Conservation (phyloP, 2,888 invertebrate species). For the Heliconius ismenius region DNA sequence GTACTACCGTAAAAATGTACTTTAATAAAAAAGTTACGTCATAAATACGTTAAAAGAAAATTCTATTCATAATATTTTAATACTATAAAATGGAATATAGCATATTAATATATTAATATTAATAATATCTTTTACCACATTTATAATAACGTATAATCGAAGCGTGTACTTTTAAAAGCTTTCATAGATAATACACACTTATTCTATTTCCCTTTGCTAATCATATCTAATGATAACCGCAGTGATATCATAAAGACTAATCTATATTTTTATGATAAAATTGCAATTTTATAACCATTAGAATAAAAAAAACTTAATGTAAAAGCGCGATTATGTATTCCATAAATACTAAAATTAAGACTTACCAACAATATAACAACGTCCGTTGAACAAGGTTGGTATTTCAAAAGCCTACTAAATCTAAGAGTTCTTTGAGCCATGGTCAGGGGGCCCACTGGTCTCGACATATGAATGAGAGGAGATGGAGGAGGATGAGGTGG, state of each 20-base stretch:
- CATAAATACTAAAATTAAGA: slow-evolving; percentile 39
- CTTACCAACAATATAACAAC: slow-evolving; percentile 73
- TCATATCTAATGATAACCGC: slow-evolving; percentile 30
- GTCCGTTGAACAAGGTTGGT: slow-evolving; percentile 82
- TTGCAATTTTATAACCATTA: slow-evolving; percentile 15
- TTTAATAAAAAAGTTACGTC: too few relatives aligned
- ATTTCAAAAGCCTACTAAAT: slow-evolving; percentile 85
- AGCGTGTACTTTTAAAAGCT: slow-evolving; percentile 29
- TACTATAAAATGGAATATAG: neutral
- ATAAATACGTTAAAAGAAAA: too few relatives aligned
- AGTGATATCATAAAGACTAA: slow-evolving; percentile 5
- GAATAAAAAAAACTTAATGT: neutral
- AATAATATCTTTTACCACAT: neutral
- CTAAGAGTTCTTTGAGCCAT: slow-evolving; percentile 86
- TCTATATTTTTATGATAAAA: slow-evolving; percentile 15
- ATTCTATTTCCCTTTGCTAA: slow-evolving; percentile 17
- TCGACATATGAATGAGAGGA: slow-evolving; percentile 70
- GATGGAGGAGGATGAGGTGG: slow-evolving; percentile 67
- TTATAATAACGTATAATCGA: slow-evolving; percentile 1
- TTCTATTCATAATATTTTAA: neutral
- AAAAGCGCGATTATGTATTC: too few relatives aligned
- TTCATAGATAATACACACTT: slow-evolving; percentile 27
- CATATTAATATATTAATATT: neutral
- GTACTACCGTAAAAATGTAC: too few relatives aligned
- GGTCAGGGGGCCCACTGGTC: slow-evolving; percentile 82